Conservation (phyloP, 2,113 vertebrate genomes). For the Canis aureus region DNA sequence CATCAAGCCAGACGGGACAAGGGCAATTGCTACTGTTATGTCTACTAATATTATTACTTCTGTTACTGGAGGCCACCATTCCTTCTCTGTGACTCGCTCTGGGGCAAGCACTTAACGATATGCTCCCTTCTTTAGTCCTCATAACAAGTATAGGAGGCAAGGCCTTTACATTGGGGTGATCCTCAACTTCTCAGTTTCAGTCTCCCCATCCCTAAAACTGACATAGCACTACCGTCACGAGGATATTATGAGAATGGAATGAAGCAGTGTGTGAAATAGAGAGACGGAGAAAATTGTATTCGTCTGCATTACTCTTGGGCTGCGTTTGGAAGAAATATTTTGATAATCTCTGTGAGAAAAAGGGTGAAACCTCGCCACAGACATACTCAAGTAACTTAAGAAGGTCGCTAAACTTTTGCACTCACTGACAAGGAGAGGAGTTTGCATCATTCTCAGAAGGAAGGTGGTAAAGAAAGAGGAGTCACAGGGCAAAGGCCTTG, state of each 20-base stretch:
- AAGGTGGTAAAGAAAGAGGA: background rate
- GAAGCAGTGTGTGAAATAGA: background rate
- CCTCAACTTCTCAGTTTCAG: background rate
- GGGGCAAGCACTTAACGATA: background rate
- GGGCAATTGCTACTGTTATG: no score
- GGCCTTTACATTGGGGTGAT: background rate
- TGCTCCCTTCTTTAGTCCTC: background rate
- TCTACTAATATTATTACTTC: background rate
- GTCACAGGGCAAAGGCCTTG: background rate
- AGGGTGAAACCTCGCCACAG: background rate
- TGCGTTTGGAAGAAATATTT: conserved; percentile 44
- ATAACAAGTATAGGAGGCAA: background rate
- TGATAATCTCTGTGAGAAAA: background rate
- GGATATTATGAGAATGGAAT: background rate
- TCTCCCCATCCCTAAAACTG: conserved; percentile 14
- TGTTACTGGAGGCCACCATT: no score
- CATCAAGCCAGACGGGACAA: background rate
- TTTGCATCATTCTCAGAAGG: background rate
- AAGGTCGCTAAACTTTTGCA: background rate
- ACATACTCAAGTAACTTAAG: background rate
- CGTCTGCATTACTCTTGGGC: background rate
- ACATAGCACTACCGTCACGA: background rate
- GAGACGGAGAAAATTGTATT: background rate
- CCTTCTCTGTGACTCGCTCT: background rate
- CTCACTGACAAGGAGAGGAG: background rate